A percentile compares a stretch with the other conserved stretches of the same genome.
phyloP scores from a whole-genome alignment of 2,113 vertebrate genomes.

The Scalopus aquaticus region DNA sequence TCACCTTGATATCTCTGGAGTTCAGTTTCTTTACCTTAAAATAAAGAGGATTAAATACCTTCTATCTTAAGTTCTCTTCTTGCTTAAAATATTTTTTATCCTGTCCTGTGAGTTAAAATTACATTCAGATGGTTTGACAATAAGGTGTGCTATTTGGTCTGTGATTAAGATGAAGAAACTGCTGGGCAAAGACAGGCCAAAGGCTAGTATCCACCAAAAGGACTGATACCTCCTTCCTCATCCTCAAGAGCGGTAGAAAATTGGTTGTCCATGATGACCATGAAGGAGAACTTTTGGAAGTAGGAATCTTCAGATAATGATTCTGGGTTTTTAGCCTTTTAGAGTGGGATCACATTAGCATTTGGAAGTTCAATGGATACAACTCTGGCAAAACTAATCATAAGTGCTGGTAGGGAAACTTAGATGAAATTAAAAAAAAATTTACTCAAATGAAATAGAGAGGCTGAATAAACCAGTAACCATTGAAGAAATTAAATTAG shows the following conservation, averaged over 20 bases:
- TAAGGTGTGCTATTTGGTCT: not conserved
- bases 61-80: not conserved
- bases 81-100: not conserved
- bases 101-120: not conserved
- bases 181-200: not conserved
- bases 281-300: not conserved
- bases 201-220: not conserved
- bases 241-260: not conserved
- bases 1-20: not conserved
- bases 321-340: not conserved
- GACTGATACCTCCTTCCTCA: too few species aligned
- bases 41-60: not conserved
- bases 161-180: not conserved
- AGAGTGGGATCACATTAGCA: not conserved
- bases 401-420: not conserved
- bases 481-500: not conserved
- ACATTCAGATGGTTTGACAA: not conserved
- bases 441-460: not conserved
- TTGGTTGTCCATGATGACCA: not conserved
- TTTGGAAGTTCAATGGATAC: not conserved
- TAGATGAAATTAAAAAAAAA: not conserved
- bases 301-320: not conserved
- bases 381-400: not conserved
- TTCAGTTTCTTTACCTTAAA: not conserved
- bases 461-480: not conserved